These are phyloP conservation scores for Stichodactyla mertensii DNA, from an alignment of 64 coral and sea anemone species.

Conservation along the genomic window DNA sequence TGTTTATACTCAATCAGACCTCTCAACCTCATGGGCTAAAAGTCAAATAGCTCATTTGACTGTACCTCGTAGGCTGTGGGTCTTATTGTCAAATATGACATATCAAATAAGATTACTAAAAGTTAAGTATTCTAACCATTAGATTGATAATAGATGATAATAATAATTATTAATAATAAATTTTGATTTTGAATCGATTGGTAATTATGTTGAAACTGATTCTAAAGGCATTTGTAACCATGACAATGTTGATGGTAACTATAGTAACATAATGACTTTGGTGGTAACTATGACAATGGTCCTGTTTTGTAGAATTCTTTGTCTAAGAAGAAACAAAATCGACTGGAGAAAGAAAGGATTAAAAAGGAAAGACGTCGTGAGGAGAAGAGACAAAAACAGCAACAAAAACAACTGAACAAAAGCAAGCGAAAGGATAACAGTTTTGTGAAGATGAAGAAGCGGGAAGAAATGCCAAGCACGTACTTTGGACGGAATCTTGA, in stretches of 20 bases:
- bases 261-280: no score
- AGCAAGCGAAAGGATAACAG: slow-evolving; percentile 47
- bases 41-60: no score
- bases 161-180: no score
- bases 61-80: no score
- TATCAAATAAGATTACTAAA: no score
- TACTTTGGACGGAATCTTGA: slow-evolving; percentile 75
- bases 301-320: neutral
- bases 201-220: neutral
- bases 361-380: slow-evolving; percentile 69
- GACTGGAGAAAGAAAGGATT: slow-evolving; percentile 61
- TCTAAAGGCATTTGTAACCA: neutral
- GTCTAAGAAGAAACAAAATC: slow-evolving; percentile 36
- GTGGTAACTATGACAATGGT: neutral
- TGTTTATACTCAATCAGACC: no score
- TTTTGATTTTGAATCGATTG: neutral
- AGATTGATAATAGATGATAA: no score
- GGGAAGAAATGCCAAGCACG: slow-evolving; percentile 27
- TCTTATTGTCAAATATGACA: no score
- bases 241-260: neutral
- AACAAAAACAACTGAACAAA: slow-evolving; percentile 29
- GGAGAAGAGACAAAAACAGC: slow-evolving; percentile 37
- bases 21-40: no score
- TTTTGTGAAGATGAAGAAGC: slow-evolving; percentile 64
- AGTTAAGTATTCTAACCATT: no score